These are phyloP conservation scores for Canis aureus DNA, from an alignment of 2,113 vertebrate genomes.

Conservation along the genomic window DNA sequence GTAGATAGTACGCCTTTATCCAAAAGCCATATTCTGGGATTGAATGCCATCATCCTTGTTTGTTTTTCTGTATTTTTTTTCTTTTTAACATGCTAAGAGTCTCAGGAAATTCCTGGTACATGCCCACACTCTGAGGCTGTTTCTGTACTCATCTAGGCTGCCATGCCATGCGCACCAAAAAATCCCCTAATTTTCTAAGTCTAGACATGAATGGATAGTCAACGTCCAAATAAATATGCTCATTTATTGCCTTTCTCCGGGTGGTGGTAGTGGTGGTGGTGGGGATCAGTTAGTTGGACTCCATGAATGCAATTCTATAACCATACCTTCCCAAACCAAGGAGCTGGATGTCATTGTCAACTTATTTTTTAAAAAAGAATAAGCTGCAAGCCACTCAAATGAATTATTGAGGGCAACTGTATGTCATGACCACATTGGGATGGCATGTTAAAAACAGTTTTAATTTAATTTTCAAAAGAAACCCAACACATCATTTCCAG, in stretches of 20 bases:
- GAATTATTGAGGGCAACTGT: neutral
- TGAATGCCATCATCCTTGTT: neutral
- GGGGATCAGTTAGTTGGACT: neutral
- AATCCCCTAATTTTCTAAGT: constrained; percentile 38
- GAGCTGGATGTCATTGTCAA: neutral
- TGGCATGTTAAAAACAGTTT: constrained; percentile 29
- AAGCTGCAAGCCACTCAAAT: neutral
- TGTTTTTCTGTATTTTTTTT: neutral
- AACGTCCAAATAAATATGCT: neutral
- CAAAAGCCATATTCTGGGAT: neutral
- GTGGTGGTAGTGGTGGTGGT: too few species aligned
- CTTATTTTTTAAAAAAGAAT: constrained; percentile 17
- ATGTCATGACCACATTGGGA: neutral
- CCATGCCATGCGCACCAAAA: neutral
- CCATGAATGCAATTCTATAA: constrained; percentile 13
- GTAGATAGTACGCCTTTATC: neutral
- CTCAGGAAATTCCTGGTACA: neutral
- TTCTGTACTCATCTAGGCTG: neutral
- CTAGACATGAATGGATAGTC: neutral
- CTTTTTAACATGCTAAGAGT: neutral
- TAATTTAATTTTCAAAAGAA: constrained; percentile 37
- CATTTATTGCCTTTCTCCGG: neutral
- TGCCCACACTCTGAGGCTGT: neutral
- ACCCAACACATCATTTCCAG: neutral
- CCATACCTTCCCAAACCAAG: constrained; percentile 4